Conservation (phyloP, 2,113 vertebrate genomes). For the Ancistrus triradiatus region DNA sequence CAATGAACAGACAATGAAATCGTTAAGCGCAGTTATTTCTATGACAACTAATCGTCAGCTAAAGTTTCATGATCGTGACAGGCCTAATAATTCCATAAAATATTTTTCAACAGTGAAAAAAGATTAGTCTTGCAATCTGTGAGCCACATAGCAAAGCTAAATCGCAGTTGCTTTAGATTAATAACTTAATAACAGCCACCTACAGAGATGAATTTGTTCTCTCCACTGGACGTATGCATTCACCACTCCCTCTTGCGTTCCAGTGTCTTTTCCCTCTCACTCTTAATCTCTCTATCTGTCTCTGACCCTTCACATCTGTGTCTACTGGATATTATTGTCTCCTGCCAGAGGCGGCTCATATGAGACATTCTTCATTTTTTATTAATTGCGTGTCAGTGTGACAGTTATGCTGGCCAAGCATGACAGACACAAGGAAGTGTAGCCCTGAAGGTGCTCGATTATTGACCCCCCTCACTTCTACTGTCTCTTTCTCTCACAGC, state of each 20-base stretch:
- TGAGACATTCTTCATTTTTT: conserved; percentile 50
- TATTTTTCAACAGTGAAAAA: too few relatives aligned
- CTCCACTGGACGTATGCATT: neutral
- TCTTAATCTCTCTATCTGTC: conserved; percentile 5
- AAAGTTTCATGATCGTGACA: too few relatives aligned
- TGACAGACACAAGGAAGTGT: conserved; percentile 38
- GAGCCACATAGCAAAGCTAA: too few relatives aligned
- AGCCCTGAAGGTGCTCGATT: conserved; percentile 25
- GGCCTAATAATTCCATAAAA: too few relatives aligned
- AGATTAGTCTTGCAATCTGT: too few relatives aligned
- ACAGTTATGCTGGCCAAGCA: conserved; percentile 26
- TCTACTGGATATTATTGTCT: conserved; percentile 33
- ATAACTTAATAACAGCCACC: neutral
- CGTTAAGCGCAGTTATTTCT: too few relatives aligned
- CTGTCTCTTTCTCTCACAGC: neutral
- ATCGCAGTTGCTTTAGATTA: too few relatives aligned
- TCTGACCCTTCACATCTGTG: too few relatives aligned
- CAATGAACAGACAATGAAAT: too few relatives aligned
- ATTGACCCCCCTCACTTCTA: conserved; percentile 33
- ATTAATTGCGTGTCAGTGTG: conserved; percentile 49
- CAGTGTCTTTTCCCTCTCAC: neutral
- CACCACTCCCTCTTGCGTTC: neutral
- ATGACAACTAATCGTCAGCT: too few relatives aligned
- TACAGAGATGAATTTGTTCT: conserved; percentile 3
- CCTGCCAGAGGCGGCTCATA: conserved; percentile 25